These are phyloP conservation scores for Athalia circularis DNA, from an alignment of 2,888 invertebrate species.

Conservation along the genomic window DNA sequence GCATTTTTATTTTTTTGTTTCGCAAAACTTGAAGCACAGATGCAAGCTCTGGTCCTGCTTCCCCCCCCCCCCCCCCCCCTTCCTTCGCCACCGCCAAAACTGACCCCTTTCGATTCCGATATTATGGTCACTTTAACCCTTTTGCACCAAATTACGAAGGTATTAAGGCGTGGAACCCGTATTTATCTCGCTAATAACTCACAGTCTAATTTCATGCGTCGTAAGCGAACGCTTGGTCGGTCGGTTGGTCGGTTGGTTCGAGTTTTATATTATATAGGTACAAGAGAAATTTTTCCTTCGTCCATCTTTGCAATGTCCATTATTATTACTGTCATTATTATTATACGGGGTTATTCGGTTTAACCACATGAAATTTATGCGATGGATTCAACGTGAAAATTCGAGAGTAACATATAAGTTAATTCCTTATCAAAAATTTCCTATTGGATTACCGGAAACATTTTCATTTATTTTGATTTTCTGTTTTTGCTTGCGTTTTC, in stretches of 20 bases:
- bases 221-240: constrained; percentile 12
- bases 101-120: constrained; percentile 19
- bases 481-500: too few species aligned
- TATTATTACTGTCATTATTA: constrained; percentile 22
- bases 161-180: constrained; percentile 32
- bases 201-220: constrained; percentile 40
- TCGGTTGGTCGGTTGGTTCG: neutral
- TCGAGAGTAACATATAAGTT: neutral
- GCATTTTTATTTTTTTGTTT: too few species aligned
- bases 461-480: too few species aligned
- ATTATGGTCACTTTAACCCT: constrained; percentile 33
- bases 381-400: neutral
- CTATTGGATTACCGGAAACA: too few species aligned
- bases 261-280: constrained; percentile 4
- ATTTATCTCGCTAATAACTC: constrained; percentile 44
- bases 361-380: neutral
- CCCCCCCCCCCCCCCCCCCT: too few species aligned
- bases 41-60: constrained; percentile 5
- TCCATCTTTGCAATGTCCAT: neutral
- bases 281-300: constrained; percentile 19
- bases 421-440: too few species aligned
- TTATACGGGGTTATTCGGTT: neutral
- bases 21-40: constrained; percentile 35
- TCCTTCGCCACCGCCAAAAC: neutral
- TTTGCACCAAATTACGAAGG: constrained; percentile 43